phyloP scores from a whole-genome alignment of 2,797 vertebrate genomes.

The Poeciliopsis presidionis region DNA sequence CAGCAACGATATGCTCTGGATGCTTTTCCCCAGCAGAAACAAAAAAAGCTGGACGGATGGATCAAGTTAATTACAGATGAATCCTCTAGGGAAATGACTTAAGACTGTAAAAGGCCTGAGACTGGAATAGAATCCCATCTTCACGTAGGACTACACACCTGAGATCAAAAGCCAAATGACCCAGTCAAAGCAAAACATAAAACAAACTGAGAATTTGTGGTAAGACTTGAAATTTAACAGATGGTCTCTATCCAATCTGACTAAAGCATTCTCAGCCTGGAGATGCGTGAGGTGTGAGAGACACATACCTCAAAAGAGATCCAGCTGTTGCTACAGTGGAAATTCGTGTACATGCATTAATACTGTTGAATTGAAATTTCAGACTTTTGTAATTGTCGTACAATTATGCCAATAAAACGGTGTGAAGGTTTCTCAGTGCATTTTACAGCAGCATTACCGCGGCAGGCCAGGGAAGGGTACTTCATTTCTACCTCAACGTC shows the following conservation, averaged over 20 bases:
- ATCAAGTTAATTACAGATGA: not conserved
- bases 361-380: not conserved
- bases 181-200: not conserved
- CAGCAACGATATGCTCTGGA: not conserved
- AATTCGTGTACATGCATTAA: no score
- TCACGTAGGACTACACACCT: not conserved
- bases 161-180: not conserved
- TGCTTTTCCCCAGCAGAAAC: not conserved
- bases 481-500: constrained; percentile 36
- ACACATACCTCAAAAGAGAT: not conserved
- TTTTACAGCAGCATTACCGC: constrained; percentile 38
- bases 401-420: not conserved
- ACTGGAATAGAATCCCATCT: not conserved
- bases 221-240: not conserved
- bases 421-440: not conserved
- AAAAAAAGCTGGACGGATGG: not conserved
- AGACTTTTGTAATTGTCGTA: not conserved
- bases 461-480: constrained; percentile 46
- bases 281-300: not conserved
- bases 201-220: not conserved
- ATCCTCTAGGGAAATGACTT: not conserved
- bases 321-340: not conserved
- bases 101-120: not conserved
- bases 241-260: not conserved
- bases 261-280: not conserved